Conservation (phyloP, 2,888 invertebrate genomes). For the Drosophila koepferae region DNA sequence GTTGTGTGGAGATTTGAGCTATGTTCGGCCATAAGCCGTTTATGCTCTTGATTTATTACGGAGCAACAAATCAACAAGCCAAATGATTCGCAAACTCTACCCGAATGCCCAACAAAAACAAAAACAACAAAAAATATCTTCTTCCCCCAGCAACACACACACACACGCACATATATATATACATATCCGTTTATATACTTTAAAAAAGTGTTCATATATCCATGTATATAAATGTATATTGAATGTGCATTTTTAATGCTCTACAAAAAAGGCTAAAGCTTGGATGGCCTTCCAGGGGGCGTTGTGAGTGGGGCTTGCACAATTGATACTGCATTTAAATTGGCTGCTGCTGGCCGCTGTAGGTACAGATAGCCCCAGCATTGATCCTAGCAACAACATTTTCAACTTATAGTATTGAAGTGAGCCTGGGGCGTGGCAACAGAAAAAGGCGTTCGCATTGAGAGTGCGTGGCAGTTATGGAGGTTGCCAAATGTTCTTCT, state of each 20-base stretch:
- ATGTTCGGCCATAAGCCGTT: slow-evolving; percentile 66
- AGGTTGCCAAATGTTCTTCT: neutral
- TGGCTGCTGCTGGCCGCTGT: slow-evolving; percentile 5
- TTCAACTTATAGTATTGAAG: slow-evolving; percentile 11
- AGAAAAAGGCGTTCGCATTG: slow-evolving; percentile 2
- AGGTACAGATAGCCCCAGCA: neutral
- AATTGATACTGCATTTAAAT: slow-evolving; percentile 18
- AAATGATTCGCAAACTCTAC: slow-evolving; percentile 23
- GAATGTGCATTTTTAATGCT: slow-evolving; percentile 25
- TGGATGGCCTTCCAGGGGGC: neutral
- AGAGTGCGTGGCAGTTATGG: neutral
- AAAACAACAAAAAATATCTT: too few species aligned
- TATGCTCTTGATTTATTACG: slow-evolving; percentile 68
- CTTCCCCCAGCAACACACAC: neutral
- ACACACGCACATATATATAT: neutral
- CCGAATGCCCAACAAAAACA: slow-evolving; percentile 4
- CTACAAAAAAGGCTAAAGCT: neutral
- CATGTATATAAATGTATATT: slow-evolving; percentile 1
- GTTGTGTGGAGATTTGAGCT: slow-evolving; percentile 39
- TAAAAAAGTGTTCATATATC: neutral
- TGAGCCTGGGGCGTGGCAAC: neutral
- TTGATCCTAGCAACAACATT: slow-evolving; percentile 18
- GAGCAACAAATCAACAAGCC: slow-evolving; percentile 63
- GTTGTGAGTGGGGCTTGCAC: neutral
- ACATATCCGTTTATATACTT: neutral